These are phyloP conservation scores for Centroberyx gerrardi DNA, from an alignment of 2,797 vertebrate species.

Conservation along the genomic window DNA sequence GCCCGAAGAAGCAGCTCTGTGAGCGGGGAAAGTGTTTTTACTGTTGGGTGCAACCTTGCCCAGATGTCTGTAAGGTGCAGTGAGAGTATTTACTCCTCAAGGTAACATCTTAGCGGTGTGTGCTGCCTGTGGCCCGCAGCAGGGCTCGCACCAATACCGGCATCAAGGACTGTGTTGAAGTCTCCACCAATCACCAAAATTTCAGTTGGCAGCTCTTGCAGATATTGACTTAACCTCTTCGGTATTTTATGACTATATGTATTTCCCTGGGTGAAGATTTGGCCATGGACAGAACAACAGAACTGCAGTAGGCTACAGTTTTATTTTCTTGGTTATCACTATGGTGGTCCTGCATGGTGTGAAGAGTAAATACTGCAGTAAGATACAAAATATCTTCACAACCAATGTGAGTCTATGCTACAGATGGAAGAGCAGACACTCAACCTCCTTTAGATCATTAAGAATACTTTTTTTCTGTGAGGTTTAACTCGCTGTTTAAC, in stretches of 20 bases:
- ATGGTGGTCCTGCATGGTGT: conserved; percentile 43
- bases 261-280: conserved; percentile 54
- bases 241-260: conserved; percentile 56
- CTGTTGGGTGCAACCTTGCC: not conserved
- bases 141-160: conserved; percentile 4
- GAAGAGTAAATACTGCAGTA: conserved; percentile 52
- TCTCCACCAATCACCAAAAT: conserved; percentile 14
- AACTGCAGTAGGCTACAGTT: too few species aligned
- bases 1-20: conserved; percentile 6
- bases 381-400: conserved; percentile 52
- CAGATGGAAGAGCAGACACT: not conserved
- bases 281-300: conserved; percentile 13
- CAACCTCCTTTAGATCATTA: conserved; percentile 41
- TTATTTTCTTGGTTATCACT: too few species aligned
- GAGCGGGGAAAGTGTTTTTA: not conserved
- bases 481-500: not conserved
- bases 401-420: too few species aligned
- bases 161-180: conserved; percentile 33
- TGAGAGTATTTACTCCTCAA: conserved; percentile 23
- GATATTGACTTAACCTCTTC: conserved; percentile 58
- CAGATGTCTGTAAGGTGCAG: conserved; percentile 6
- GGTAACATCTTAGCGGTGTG: conserved; percentile 1
- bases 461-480: conserved; percentile 6
- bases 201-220: conserved; percentile 61
- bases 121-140: conserved; percentile 3